Evolutionary conservation across 2,113 vertebrate genomes (phyloP).

Genomic region (Oreochromis aureus): DNA sequence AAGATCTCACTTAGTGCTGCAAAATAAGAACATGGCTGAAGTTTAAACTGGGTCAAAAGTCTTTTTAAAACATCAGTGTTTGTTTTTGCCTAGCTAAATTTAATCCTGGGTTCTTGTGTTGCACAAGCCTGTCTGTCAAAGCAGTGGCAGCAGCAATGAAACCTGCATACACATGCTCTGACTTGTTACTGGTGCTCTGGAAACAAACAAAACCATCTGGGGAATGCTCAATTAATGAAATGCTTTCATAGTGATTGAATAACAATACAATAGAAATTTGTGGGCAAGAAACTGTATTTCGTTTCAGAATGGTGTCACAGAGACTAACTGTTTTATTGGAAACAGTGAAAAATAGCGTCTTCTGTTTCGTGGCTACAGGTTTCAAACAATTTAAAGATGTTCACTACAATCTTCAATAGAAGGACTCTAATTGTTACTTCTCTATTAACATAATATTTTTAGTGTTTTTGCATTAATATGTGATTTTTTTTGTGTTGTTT

Average conservation of each 20-base stretch:
- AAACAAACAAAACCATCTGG: constrained; percentile 1
- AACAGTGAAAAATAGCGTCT: not conserved
- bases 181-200: constrained; percentile 43
- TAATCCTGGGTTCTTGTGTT: constrained; percentile 62
- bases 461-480: not conserved
- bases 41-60: not conserved
- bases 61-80: constrained; percentile 37
- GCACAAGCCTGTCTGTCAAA: constrained; percentile 59
- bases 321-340: not conserved
- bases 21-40: not conserved
- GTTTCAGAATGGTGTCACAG: not conserved
- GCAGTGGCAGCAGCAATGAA: constrained; percentile 59
- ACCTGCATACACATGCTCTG: constrained; percentile 23
- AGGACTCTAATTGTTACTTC: not conserved
- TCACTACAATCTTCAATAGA: not conserved
- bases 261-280: not conserved
- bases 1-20: not conserved
- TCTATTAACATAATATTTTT: not conserved
- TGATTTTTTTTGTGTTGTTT: not conserved
- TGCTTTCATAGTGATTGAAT: not conserved
- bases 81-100: constrained; percentile 49
- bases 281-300: not conserved
- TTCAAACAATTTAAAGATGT: not conserved
- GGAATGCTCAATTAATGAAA: constrained; percentile 1
- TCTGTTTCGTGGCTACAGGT: not conserved